Percentiles rank a stretch among this genome's conserved stretches.
Evolutionary conservation across 2,797 vertebrate species (phyloP).

Genomic region (Acomys russatus): DNA sequence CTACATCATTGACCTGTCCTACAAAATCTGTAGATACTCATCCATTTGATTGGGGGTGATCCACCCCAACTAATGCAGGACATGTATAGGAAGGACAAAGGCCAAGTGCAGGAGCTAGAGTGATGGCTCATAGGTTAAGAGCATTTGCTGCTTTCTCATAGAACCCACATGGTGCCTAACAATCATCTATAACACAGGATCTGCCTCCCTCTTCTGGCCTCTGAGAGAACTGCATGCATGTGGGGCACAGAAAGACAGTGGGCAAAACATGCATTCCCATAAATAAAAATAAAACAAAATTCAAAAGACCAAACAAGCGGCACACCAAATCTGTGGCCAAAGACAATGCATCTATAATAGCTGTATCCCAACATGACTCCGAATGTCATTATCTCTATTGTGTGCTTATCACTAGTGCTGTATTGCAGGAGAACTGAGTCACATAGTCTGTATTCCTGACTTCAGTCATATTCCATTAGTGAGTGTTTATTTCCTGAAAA

Average conservation of each 20-base stretch:
- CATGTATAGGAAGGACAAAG: neutral
- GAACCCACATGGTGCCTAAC: neutral
- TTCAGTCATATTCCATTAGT: neutral
- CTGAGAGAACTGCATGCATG: neutral
- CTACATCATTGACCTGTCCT: no score
- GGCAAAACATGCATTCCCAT: neutral
- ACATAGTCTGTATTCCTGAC: neutral
- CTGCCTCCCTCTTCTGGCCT: neutral
- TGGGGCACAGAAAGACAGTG: neutral
- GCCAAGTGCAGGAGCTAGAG: neutral
- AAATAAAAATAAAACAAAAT: neutral
- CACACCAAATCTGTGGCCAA: no score
- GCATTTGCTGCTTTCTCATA: neutral
- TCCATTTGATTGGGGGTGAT: neutral
- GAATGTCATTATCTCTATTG: neutral
- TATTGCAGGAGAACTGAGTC: conserved; percentile 71
- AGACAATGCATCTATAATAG: neutral
- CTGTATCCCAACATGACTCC: neutral
- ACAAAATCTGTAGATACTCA: neutral
- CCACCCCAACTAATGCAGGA: no score
- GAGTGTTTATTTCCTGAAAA: neutral
- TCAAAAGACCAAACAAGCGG: neutral
- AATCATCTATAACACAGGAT: neutral
- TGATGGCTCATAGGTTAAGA: neutral
- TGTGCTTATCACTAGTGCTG: neutral